Percentiles rank a stretch among this genome's conserved stretches.
Evolutionary conservation across 2,113 vertebrate genomes (phyloP).

Genomic region (Phalacrocorax aristotelis): DNA sequence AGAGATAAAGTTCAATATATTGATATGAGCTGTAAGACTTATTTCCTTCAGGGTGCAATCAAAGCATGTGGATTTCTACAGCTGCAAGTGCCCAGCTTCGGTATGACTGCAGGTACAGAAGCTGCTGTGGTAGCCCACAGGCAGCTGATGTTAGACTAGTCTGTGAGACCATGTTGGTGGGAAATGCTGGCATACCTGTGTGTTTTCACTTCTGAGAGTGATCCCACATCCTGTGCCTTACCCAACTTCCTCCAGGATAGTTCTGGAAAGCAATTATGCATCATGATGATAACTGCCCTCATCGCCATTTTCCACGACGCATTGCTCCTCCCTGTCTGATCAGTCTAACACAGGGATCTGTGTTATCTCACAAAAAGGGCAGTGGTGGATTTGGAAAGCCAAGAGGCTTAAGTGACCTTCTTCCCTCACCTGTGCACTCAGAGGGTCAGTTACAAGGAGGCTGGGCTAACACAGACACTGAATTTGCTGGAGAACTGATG

Average conservation of each 20-base stretch:
- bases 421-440: neutral
- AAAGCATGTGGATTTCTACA: neutral
- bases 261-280: neutral
- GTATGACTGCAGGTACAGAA: neutral
- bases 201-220: neutral
- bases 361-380: neutral
- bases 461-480: neutral
- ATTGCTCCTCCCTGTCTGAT: neutral
- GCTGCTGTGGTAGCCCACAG: neutral
- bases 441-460: neutral
- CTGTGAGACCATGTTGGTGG: neutral
- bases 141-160: neutral
- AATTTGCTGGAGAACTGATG: neutral
- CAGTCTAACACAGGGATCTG: neutral
- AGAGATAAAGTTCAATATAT: slow-evolving; percentile 11
- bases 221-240: neutral
- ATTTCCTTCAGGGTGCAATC: neutral
- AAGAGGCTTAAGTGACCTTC: neutral
- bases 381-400: neutral
- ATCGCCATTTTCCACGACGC: neutral
- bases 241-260: neutral
- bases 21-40: neutral
- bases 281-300: neutral
- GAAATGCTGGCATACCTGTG: neutral
- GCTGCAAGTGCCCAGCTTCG: neutral